Conservation (phyloP, 2,888 invertebrate genomes). For the Ennomos fuscantarius region DNA sequence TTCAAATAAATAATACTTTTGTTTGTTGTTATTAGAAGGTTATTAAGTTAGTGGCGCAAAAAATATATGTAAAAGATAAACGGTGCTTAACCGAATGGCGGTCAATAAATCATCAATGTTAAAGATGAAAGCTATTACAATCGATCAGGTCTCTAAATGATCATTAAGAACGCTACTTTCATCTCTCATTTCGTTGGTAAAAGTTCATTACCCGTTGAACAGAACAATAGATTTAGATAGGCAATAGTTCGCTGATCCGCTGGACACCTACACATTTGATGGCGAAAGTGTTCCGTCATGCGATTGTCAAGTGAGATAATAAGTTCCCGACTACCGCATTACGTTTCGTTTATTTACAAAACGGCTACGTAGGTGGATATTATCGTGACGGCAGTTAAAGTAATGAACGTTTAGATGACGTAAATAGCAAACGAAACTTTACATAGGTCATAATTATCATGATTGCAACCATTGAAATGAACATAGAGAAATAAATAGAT, state of each 20-base stretch:
- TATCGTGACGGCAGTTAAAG: constrained; percentile 24
- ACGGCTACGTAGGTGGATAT: constrained; percentile 24
- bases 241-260: constrained; percentile 51
- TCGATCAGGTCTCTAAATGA: constrained; percentile 60
- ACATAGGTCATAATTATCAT: constrained; percentile 14
- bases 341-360: constrained; percentile 44
- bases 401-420: constrained; percentile 22
- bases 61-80: constrained; percentile 28
- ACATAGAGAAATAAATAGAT: constrained; percentile 26
- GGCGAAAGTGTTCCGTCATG: constrained; percentile 68
- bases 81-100: constrained; percentile 33
- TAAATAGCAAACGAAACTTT: constrained; percentile 18
- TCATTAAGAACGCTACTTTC: constrained; percentile 66
- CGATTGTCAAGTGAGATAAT: constrained; percentile 47
- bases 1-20: too few species aligned
- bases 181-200: constrained; percentile 60
- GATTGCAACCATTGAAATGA: constrained; percentile 10
- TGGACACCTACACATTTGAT: constrained; percentile 60
- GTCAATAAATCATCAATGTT: constrained; percentile 49
- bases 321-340: constrained; percentile 64
- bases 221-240: constrained; percentile 66
- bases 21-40: too few species aligned
- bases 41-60: constrained; percentile 2
- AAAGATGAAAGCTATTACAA: constrained; percentile 58
- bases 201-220: constrained; percentile 68